Conservation (phyloP, 2,113 vertebrate species). For the Prietella phreatophila region DNA sequence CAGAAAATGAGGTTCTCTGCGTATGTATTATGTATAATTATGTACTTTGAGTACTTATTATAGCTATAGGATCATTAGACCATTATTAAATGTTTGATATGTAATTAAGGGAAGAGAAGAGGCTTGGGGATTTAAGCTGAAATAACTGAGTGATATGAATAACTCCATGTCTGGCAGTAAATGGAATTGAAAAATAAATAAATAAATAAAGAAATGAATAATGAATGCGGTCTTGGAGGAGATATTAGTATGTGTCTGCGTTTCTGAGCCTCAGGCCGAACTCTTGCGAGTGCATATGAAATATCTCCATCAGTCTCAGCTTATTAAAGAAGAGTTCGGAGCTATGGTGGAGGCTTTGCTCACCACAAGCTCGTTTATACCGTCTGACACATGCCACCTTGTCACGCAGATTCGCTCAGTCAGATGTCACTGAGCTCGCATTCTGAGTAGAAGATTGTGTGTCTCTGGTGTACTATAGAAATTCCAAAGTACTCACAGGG, state of each 20-base stretch:
- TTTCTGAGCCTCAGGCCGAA: conserved; percentile 45
- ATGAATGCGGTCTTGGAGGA: conserved; percentile 31
- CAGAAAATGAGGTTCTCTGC: not conserved
- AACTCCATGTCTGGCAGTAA: conserved; percentile 13
- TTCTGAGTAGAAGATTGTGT: conserved; percentile 8
- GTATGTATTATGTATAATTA: conserved; percentile 1
- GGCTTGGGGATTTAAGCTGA: conserved; percentile 19
- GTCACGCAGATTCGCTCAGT: conserved; percentile 34
- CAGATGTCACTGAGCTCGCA: conserved; percentile 35
- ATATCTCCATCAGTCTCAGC: conserved; percentile 43
- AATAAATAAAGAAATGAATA: conserved; percentile 40
- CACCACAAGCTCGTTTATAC: conserved; percentile 11
- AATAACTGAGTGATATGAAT: conserved; percentile 30
- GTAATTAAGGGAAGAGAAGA: conserved; percentile 17
- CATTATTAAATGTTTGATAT: conserved; percentile 34
- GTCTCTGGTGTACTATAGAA: not conserved
- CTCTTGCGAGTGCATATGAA: conserved; percentile 25
- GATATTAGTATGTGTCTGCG: conserved; percentile 40
- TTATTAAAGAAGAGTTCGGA: conserved; percentile 48
- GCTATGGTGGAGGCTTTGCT: conserved; percentile 20
- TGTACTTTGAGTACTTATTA: not conserved
- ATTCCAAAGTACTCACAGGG: not conserved
- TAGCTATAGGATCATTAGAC: not conserved
- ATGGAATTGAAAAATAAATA: conserved; percentile 27
- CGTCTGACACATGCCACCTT: conserved; percentile 46